Conservation (phyloP, 2,888 invertebrate species). For the Eupeodes latifasciatus region DNA sequence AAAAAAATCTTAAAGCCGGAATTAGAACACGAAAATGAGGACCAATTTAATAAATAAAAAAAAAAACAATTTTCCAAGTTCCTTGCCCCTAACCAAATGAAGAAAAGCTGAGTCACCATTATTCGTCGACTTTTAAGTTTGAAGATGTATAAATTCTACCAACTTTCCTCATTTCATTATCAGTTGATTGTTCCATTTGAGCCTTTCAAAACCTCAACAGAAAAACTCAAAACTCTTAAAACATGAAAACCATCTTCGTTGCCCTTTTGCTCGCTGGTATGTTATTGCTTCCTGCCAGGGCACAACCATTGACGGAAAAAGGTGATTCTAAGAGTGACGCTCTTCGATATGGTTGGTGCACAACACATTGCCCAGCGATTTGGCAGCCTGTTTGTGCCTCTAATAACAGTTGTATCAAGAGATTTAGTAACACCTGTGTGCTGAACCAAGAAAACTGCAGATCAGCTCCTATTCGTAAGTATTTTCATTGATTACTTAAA, state of each 20-base stretch:
- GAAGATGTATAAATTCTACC: background rate
- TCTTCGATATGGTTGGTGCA: conserved; percentile 1
- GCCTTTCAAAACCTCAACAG: background rate
- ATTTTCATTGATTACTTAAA: background rate
- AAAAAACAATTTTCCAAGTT: background rate
- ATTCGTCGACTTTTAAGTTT: background rate
- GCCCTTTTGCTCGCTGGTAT: background rate
- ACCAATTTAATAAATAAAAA: background rate
- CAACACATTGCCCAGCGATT: conserved; percentile 5
- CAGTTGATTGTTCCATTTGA: background rate
- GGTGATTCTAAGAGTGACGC: background rate
- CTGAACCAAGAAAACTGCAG: conserved; percentile 9
- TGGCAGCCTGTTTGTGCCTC: conserved; percentile 37
- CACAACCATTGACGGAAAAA: background rate
- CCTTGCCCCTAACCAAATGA: background rate
- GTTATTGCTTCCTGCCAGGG: background rate
- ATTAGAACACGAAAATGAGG: background rate
- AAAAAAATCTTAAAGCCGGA: background rate
- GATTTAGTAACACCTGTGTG: conserved; percentile 12
- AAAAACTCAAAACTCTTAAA: background rate
- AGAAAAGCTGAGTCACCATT: background rate
- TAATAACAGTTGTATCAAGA: conserved; percentile 12
- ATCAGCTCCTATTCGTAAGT: background rate
- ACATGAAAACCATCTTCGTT: conserved; percentile 12
- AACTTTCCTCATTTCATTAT: background rate